phyloP scores from a whole-genome alignment of 2,113 vertebrate species.

The Urocitellus parryii region DNA sequence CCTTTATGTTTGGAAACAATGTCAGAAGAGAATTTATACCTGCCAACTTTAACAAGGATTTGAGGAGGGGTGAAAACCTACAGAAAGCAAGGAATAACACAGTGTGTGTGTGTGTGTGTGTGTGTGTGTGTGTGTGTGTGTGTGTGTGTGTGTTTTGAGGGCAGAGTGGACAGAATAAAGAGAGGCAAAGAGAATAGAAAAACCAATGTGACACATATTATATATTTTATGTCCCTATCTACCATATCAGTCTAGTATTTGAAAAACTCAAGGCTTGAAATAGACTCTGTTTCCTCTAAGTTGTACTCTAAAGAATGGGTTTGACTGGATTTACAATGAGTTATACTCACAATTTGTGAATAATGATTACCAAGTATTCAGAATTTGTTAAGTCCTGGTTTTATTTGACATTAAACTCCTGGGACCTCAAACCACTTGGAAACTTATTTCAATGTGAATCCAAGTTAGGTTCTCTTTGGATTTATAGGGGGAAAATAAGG shows the following conservation, averaged over 20 bases:
- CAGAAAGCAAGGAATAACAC: neutral
- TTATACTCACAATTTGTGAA: neutral
- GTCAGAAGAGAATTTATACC: neutral
- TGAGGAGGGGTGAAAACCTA: neutral
- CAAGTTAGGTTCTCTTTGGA: neutral
- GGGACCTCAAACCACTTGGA: neutral
- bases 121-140: neutral
- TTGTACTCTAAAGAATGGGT: neutral
- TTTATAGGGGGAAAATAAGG: neutral
- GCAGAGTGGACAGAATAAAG: neutral
- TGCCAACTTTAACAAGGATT: neutral
- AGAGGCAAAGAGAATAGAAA: conserved; percentile 42
- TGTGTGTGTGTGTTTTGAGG: neutral
- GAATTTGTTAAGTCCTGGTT: neutral
- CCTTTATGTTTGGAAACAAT: conserved; percentile 5
- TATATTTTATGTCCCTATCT: neutral
- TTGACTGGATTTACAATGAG: conserved; percentile 12
- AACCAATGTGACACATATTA: neutral
- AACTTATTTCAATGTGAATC: conserved; percentile 18
- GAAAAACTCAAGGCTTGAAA: conserved; percentile 42
- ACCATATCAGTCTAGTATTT: neutral
- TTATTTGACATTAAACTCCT: conserved; percentile 14
- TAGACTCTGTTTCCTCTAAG: neutral
- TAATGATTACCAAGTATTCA: conserved; percentile 13
- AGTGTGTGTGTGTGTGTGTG: neutral